These are phyloP conservation scores for Stichopus horrens DNA, from an alignment of 53 echinoderm and acorn worm species.

Conservation along the genomic window DNA sequence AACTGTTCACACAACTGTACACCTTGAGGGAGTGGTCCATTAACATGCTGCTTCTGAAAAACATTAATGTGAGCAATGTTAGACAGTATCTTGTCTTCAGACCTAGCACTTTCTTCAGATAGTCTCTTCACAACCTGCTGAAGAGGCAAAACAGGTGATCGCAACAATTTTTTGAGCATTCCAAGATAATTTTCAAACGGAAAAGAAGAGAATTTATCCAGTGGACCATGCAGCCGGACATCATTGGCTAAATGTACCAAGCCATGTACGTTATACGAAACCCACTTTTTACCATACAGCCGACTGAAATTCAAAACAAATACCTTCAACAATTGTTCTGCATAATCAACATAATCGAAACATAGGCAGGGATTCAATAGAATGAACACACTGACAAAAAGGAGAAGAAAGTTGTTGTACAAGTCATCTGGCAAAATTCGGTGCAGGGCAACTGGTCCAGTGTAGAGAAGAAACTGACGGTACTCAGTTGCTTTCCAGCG, in stretches of 20 bases:
- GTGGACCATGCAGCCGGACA: slow-evolving; percentile 20
- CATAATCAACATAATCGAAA: slow-evolving; percentile 49
- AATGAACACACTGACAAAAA: slow-evolving; percentile 51
- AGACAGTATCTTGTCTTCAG: too few species aligned
- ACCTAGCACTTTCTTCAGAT: too few species aligned
- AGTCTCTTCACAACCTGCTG: slow-evolving; percentile 28
- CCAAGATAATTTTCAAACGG: slow-evolving; percentile 31
- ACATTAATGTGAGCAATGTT: background rate
- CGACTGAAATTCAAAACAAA: slow-evolving; percentile 55
- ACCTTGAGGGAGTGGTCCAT: slow-evolving; percentile 16
- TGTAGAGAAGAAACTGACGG: slow-evolving; percentile 63
- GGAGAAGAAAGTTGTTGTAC: slow-evolving; percentile 54
- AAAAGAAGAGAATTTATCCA: slow-evolving; percentile 8
- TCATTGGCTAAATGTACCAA: slow-evolving; percentile 17
- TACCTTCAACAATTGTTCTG: slow-evolving; percentile 51
- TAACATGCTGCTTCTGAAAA: background rate
- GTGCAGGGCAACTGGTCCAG: slow-evolving; percentile 48
- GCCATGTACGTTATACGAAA: slow-evolving; percentile 18
- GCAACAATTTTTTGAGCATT: slow-evolving; percentile 6
- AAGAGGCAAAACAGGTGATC: slow-evolving; percentile 23
- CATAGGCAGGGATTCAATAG: slow-evolving; percentile 47
- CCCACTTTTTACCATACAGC: slow-evolving; percentile 50
- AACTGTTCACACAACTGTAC: slow-evolving; percentile 8
- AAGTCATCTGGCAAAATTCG: slow-evolving; percentile 23
- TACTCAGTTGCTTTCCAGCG: slow-evolving; percentile 70